Percentiles rank a stretch among this genome's conserved stretches.
These are phyloP conservation scores for Campylomormyrus tamandua DNA, from an alignment of 2,113 vertebrate species.

Conservation along the genomic window DNA sequence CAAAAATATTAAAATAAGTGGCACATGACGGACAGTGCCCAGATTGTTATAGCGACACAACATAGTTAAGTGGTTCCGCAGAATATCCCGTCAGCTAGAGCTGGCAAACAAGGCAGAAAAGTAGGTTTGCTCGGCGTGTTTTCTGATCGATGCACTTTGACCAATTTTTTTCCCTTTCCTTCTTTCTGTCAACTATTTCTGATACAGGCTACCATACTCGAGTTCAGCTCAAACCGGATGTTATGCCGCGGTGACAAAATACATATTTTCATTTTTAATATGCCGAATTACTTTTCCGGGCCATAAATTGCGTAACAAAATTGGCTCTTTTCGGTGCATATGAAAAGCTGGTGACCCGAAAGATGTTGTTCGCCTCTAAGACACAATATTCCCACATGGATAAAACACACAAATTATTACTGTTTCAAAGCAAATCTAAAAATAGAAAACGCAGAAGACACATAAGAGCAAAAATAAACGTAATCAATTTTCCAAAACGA, in stretches of 20 bases:
- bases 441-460: not conserved
- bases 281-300: not conserved
- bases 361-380: not conserved
- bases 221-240: not conserved
- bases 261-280: not conserved
- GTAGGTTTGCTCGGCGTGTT: not conserved
- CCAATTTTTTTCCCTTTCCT: slow-evolving; percentile 17
- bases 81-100: not conserved
- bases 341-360: not conserved
- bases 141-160: slow-evolving; percentile 47
- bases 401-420: not conserved
- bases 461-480: not conserved
- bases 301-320: not conserved
- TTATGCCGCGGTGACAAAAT: not conserved
- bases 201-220: not conserved
- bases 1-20: slow-evolving; percentile 18
- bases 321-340: not conserved
- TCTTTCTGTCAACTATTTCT: not conserved
- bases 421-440: not conserved
- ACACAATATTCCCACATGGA: not conserved
- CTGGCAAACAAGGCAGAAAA: slow-evolving; percentile 1
- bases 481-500: not conserved
- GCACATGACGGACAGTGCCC: not conserved
- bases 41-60: not conserved
- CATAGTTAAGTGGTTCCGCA: slow-evolving; percentile 31